Evolutionary conservation across 2,888 invertebrate genomes (phyloP).

Genomic region (Tenodera sinensis): DNA sequence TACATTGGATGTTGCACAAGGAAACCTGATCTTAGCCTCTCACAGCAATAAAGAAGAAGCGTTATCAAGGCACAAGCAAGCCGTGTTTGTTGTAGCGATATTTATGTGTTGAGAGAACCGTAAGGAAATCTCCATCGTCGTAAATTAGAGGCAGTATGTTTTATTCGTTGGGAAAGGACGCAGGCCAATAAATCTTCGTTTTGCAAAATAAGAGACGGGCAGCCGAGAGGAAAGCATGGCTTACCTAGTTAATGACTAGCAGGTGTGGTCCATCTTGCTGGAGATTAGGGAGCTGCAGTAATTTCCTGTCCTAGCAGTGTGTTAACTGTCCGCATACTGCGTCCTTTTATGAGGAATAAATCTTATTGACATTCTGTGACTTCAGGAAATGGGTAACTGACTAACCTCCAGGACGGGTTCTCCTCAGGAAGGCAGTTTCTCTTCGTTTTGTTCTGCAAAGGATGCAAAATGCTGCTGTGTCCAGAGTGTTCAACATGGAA

Average conservation of each 20-base stretch:
- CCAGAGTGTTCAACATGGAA: too few species aligned
- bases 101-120: neutral
- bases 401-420: too few species aligned
- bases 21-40: neutral
- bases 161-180: neutral
- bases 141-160: neutral
- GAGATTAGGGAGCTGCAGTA: neutral
- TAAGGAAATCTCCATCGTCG: neutral
- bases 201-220: neutral
- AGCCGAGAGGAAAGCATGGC: neutral
- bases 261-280: neutral
- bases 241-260: neutral
- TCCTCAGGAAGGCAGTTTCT: too few species aligned
- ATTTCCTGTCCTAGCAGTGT: too few species aligned
- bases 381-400: too few species aligned
- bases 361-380: too few species aligned
- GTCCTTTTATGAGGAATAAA: too few species aligned
- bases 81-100: neutral
- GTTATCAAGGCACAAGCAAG: neutral
- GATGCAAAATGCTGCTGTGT: too few species aligned
- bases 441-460: too few species aligned
- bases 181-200: neutral
- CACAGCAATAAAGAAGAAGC: neutral
- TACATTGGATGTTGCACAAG: too few species aligned
- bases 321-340: too few species aligned